Conservation (phyloP, 2,797 vertebrate species). For the Spheniscus humboldti region DNA sequence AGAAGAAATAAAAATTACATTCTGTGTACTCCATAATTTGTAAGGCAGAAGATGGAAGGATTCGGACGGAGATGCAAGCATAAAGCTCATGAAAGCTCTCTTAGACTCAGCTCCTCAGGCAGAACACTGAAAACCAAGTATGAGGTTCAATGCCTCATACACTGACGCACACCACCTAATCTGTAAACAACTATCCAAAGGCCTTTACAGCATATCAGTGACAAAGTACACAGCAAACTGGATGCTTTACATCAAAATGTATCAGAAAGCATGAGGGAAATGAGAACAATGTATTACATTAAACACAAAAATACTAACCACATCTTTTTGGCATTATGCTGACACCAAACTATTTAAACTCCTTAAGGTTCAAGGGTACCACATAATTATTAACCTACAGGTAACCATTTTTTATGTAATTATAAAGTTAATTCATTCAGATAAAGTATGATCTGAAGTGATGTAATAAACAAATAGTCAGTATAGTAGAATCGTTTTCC, state of each 20-base stretch:
- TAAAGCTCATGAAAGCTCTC: background rate
- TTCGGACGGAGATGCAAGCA: background rate
- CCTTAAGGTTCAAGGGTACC: background rate
- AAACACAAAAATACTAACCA: background rate
- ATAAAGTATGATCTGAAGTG: background rate
- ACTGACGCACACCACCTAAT: fast-evolving
- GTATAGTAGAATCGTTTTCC: background rate
- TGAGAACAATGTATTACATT: background rate
- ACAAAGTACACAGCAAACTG: background rate
- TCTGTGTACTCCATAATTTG: background rate
- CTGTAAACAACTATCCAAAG: background rate
- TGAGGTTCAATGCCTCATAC: background rate
- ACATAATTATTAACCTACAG: background rate
- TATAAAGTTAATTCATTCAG: background rate
- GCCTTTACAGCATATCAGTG: background rate
- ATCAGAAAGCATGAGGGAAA: background rate
- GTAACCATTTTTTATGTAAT: background rate
- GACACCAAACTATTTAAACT: background rate
- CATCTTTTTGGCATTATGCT: background rate
- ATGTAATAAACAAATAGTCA: background rate
- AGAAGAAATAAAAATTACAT: background rate
- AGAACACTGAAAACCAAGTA: background rate
- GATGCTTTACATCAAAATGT: background rate
- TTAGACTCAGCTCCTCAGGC: background rate
- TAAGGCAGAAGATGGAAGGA: background rate